phyloP scores from a whole-genome alignment of 2,113 vertebrate species.

The Ophiodon elongatus region DNA sequence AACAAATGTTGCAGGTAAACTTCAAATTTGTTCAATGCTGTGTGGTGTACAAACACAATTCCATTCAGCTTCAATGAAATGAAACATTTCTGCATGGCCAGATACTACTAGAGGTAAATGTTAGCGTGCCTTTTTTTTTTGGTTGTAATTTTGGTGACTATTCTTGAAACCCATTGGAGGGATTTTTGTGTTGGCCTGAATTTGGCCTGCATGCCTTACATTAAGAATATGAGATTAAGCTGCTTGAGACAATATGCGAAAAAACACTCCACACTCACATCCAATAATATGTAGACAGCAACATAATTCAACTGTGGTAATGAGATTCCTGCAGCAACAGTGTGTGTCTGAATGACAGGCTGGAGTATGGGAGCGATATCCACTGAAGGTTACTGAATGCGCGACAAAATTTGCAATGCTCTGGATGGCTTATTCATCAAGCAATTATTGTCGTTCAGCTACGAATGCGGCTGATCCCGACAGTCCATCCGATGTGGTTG shows the following conservation, averaged over 20 bases:
- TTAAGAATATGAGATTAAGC: slow-evolving; percentile 19
- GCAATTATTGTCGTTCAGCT: slow-evolving; percentile 50
- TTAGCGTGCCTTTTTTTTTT: background rate
- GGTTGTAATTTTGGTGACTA: background rate
- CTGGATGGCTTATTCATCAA: slow-evolving; percentile 55
- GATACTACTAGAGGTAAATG: background rate
- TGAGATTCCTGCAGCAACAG: slow-evolving; percentile 62
- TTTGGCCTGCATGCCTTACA: background rate
- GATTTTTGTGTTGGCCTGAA: background rate
- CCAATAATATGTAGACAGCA: slow-evolving; percentile 49
- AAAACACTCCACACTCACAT: slow-evolving; percentile 18
- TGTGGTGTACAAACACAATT: background rate
- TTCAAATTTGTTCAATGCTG: background rate
- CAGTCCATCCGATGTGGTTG: slow-evolving; percentile 52
- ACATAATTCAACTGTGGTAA: slow-evolving; percentile 60
- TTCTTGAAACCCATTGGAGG: background rate
- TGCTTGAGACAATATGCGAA: slow-evolving; percentile 49
- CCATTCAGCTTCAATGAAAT: background rate
- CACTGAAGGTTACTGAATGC: slow-evolving; percentile 53
- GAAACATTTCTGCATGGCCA: background rate
- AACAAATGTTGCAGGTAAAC: background rate
- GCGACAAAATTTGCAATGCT: slow-evolving; percentile 38
- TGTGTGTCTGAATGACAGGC: slow-evolving; percentile 59
- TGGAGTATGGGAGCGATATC: slow-evolving; percentile 36
- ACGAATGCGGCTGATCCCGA: slow-evolving; percentile 46